Evolutionary conservation across 2,888 invertebrate species (phyloP), one percentile per base, ranked within the genome.

Genomic region (Strigamia transsilvanica): DNA sequence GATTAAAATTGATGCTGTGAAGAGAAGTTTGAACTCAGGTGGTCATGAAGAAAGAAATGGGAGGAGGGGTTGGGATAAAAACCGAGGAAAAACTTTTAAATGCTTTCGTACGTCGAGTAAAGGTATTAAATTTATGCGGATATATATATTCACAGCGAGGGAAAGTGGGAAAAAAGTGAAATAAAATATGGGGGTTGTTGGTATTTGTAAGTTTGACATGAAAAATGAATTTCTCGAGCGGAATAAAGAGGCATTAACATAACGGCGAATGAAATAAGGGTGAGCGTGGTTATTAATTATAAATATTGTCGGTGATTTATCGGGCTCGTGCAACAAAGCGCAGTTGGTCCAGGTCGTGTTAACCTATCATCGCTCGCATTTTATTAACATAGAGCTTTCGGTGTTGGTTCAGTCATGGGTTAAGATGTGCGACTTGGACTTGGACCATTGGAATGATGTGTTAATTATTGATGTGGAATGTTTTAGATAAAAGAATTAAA

Each of bases 1-100:
- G 73, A 73, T 73, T 73, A 73, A 73, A 73, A 73, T 73, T 73
- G 73, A 32, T 56, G 73, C 32, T 32, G 73, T 73, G 73, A 73
- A 73, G 27, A 32, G 73, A 73, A 73, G 73, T 32, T 73, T 27
- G 73, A 73, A 73, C 23, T 73, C 73, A 32, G 73, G 27, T 27
- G 23, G 32, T 15, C 73, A 73, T 73, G 32, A 15, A 5, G 27
- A 73, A 73, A 73, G 32, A 32, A 27, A 23, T 21, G 61, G 18
- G 18, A 61, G 18, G 21, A 61, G 18, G 23, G 61, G 61, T 7
- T 2, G 51, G 18, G 18, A 32, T 6, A 9, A 27, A 27, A 27
- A 27, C 27, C 27, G 51, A 51, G 6, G 51, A 51, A 51, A 51
- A 51, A 18, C 73, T 56, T 56, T 56, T 56, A 56, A 56, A 56